phyloP scores from a whole-genome alignment of 1,140 invertebrate genomes.

The Colletes gigas region DNA sequence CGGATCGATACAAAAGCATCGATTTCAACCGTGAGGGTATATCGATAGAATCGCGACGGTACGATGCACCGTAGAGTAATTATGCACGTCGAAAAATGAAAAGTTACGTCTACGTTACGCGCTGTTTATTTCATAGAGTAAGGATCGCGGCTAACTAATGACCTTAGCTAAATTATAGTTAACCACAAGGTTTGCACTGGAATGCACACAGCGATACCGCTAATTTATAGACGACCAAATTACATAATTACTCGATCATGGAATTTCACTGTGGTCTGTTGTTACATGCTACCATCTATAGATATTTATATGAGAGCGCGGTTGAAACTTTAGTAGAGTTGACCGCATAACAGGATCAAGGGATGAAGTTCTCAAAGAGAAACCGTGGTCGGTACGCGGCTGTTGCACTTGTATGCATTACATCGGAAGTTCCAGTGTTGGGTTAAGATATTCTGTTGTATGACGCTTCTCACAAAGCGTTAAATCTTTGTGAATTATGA shows the following conservation, averaged over 20 bases:
- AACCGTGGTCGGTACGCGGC: conserved; percentile 2
- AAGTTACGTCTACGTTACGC: not conserved
- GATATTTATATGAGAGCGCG: conserved; percentile 59
- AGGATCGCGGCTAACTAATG: not conserved
- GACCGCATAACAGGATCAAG: conserved; percentile 59
- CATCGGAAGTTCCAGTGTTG: conserved; percentile 26
- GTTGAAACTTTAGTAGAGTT: conserved; percentile 47
- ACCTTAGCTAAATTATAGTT: conserved; percentile 1
- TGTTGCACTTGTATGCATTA: conserved; percentile 43
- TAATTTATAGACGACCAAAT: conserved; percentile 16
- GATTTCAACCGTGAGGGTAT: no score
- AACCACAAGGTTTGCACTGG: not conserved
- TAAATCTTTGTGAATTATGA: conserved; percentile 34
- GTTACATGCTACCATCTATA: not conserved
- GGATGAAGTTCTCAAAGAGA: conserved; percentile 52
- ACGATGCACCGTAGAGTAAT: not conserved
- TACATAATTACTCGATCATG: conserved; percentile 51
- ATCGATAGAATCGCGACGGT: no score
- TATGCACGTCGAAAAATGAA: no score
- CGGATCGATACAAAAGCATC: no score
- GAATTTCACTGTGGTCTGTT: conserved; percentile 37
- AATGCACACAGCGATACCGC: not conserved
- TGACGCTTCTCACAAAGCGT: not conserved
- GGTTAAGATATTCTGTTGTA: conserved; percentile 30
- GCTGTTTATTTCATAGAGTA: not conserved